A percentile compares a stretch with the other conserved stretches of the same genome.
phyloP scores from a whole-genome alignment of 2,113 vertebrate genomes.

The Regulus satrapa region DNA sequence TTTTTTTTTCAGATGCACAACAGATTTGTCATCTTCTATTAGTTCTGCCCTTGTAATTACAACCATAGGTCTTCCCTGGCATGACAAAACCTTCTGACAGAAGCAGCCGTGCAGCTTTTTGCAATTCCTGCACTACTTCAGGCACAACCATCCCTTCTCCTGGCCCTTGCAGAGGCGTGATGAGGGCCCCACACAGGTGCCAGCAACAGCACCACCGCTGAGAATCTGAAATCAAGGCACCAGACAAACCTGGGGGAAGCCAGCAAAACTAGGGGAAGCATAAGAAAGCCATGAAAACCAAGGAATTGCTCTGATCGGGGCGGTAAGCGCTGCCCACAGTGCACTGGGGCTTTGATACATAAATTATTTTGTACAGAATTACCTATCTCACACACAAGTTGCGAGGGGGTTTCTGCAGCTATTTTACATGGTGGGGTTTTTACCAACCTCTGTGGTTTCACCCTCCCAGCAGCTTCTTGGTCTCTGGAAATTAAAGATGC shows the following conservation, averaged over 20 bases:
- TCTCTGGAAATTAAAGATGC: not conserved
- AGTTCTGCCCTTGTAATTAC: not conserved
- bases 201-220: fast-evolving
- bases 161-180: fast-evolving
- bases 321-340: not conserved
- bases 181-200: not conserved
- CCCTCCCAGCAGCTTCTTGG: not conserved
- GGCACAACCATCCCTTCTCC: not conserved
- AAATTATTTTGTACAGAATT: too few relatives aligned
- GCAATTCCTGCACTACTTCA: not conserved
- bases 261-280: not conserved
- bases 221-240: not conserved
- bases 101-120: not conserved
- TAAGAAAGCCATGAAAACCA: not conserved
- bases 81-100: not conserved
- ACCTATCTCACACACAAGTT: too few relatives aligned
- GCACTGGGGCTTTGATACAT: not conserved
- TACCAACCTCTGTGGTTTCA: not conserved
- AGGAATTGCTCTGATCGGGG: not conserved
- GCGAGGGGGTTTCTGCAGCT: not conserved
- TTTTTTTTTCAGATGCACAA: not conserved
- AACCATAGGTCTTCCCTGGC: not conserved
- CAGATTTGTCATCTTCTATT: not conserved
- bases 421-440: not conserved
- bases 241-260: not conserved